Percentiles rank a stretch among this genome's conserved stretches.
These are phyloP conservation scores for Platycheirus rosarum DNA, from an alignment of 2,888 invertebrate species.

Conservation along the genomic window DNA sequence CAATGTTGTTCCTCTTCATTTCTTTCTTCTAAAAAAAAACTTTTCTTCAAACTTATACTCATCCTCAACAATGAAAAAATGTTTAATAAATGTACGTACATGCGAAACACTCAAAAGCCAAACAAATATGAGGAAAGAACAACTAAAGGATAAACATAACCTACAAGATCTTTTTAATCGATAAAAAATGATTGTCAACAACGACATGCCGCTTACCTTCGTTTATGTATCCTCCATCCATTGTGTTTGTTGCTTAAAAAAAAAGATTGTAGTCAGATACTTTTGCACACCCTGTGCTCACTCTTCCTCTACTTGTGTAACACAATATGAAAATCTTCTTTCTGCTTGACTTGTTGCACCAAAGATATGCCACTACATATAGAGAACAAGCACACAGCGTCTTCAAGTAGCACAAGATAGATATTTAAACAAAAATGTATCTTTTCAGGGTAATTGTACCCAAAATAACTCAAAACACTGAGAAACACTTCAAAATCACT, in stretches of 20 bases:
- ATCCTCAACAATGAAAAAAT: conserved; percentile 24
- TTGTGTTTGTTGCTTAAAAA: conserved; percentile 76
- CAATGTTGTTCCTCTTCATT: neutral
- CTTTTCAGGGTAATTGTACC: conserved; percentile 56
- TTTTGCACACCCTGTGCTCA: neutral
- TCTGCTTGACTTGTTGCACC: conserved; percentile 60
- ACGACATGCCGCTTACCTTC: conserved; percentile 79
- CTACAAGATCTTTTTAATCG: conserved; percentile 48
- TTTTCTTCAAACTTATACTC: conserved; percentile 14
- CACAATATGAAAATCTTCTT: conserved; percentile 33
- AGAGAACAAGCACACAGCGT: conserved; percentile 7
- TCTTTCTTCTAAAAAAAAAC: conserved; percentile 3
- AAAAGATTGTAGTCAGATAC: conserved; percentile 4
- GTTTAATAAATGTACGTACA: conserved; percentile 3
- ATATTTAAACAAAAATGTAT: conserved; percentile 22
- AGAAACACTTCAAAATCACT: conserved; percentile 40
- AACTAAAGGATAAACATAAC: no score
- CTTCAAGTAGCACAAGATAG: conserved; percentile 25
- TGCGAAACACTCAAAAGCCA: conserved; percentile 38
- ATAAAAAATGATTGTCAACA: conserved; percentile 51
- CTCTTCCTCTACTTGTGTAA: conserved; percentile 38
- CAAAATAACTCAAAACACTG: conserved; percentile 33
- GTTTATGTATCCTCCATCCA: conserved; percentile 82
- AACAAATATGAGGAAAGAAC: neutral
- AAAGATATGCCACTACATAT: conserved; percentile 5